Evolutionary conservation across 1,140 invertebrate species (phyloP).

Genomic region (Ceratina australensis): DNA sequence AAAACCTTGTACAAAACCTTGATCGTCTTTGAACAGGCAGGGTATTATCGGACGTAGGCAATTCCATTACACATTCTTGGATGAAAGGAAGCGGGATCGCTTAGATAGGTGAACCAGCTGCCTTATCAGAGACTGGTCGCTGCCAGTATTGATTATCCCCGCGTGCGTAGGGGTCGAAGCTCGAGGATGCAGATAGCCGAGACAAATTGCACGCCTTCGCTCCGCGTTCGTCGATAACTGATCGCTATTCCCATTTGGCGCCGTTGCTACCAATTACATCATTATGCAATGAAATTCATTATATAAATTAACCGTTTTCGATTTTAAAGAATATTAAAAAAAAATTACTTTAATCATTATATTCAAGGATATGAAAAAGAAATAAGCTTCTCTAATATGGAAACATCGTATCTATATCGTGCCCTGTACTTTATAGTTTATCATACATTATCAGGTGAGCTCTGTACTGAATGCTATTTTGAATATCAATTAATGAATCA

Average conservation of each 20-base stretch:
- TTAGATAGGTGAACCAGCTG: constrained; percentile 23
- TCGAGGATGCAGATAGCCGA: constrained; percentile 50
- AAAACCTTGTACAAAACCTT: constrained; percentile 13
- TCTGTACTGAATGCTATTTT: no score
- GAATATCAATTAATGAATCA: no score
- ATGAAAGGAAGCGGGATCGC: constrained; percentile 1
- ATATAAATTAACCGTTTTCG: neutral
- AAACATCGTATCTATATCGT: no score
- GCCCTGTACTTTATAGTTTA: no score
- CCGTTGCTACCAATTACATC: constrained; percentile 53
- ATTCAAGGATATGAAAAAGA: no score
- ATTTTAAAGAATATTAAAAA: no score
- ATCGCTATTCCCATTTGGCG: constrained; percentile 59
- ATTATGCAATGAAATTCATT: neutral
- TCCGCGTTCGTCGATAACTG: constrained; percentile 46
- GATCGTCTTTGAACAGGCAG: constrained; percentile 3
- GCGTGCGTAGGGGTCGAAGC: constrained; percentile 20
- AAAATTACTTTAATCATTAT: no score
- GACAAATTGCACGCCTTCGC: constrained; percentile 64
- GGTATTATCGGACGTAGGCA: constrained; percentile 13
- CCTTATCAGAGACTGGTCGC: constrained; percentile 47
- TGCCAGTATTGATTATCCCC: constrained; percentile 59
- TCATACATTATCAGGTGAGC: no score
- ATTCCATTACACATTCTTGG: constrained; percentile 33
- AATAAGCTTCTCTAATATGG: no score